Evolutionary conservation across 2,797 vertebrate species (phyloP), one percentile per base, ranked within the genome.

Genomic region (Danionella dracula): DNA sequence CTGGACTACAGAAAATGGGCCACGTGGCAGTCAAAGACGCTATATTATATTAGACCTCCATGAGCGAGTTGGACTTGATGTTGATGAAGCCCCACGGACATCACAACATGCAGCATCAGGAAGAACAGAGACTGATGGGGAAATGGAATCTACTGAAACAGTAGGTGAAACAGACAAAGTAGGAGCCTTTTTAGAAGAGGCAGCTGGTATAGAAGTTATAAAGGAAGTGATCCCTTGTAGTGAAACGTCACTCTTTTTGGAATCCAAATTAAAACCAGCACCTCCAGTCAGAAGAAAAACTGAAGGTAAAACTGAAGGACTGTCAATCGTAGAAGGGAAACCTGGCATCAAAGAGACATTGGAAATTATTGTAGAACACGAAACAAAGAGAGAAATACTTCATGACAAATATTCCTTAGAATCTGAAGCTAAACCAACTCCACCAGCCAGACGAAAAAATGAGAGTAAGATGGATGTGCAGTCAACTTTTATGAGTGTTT

Each of bases 11-110:
- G 48, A 68, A 65, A 68, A 46, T 16, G 62, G 62, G 4, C 59
- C 58, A 8, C 19, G 13, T 51, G 80, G 84, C 19, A 51, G 10
- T 9, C 72, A 84, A 31, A 76, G 8, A 20, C 71, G 79, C 65
- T 84, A 80, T 66, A 32, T 88, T 31, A 60, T 85, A 40, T 69
- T 87, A 4, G 78, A 88, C 45, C 11, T 73, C 2, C 77, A 67
- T 37, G 76, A 75, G 1, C 1, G 0, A 1, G 38, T 34, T 6
- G 6, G 23, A 79, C 5, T 54, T 48, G 16, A 27, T 27, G 6
- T n/a, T n/a, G n/a, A n/a, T n/a, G n/a, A n/a, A n/a, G n/a, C n/a
- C n/a, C n/a, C 55, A 45, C 12, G 55, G 19, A 38, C 46, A 4
- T 38, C 41, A 20, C 29, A 58, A 19, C 1, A 0, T 8, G 10